Evolutionary conservation across 1,140 invertebrate species (phyloP).

Genomic region (Heliconius himera): DNA sequence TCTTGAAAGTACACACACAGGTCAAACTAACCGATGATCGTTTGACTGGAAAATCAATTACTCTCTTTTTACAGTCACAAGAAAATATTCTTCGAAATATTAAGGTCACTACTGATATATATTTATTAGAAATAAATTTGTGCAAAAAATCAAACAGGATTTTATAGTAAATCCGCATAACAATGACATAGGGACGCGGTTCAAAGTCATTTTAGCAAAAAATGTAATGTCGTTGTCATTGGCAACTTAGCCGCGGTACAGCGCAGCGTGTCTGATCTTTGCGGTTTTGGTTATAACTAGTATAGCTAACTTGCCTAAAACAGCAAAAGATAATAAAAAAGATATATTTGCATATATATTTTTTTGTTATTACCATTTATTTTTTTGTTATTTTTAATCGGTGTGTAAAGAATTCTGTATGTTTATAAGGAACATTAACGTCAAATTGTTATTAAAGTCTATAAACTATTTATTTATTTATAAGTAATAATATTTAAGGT

Average conservation of each 20-base stretch:
- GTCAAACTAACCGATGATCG: slow-evolving; percentile 39
- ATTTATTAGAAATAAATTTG: slow-evolving; percentile 39
- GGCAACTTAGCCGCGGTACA: slow-evolving; percentile 21
- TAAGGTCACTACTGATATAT: slow-evolving; percentile 50
- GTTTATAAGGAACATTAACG: too few species aligned
- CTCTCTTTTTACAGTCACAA: slow-evolving; percentile 50
- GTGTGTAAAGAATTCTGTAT: too few species aligned
- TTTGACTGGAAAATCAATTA: slow-evolving; percentile 65
- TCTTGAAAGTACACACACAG: slow-evolving; percentile 35
- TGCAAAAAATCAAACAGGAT: slow-evolving; percentile 68
- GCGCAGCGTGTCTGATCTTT: background rate
- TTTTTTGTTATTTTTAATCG: too few species aligned
- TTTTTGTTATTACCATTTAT: too few species aligned
- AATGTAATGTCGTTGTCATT: slow-evolving; percentile 40
- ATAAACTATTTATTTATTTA: too few species aligned
- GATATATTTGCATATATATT: background rate
- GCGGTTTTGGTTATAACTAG: background rate
- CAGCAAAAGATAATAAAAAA: background rate
- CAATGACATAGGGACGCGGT: slow-evolving; percentile 60
- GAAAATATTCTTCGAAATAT: slow-evolving; percentile 49
- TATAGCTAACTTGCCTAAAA: background rate
- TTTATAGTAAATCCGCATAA: slow-evolving; percentile 66
- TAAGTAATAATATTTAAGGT: too few species aligned
- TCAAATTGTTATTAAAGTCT: too few species aligned
- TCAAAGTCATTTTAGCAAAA: slow-evolving; percentile 55